phyloP scores from a whole-genome alignment of 2,797 vertebrate species.

The Spheniscus humboldti region DNA sequence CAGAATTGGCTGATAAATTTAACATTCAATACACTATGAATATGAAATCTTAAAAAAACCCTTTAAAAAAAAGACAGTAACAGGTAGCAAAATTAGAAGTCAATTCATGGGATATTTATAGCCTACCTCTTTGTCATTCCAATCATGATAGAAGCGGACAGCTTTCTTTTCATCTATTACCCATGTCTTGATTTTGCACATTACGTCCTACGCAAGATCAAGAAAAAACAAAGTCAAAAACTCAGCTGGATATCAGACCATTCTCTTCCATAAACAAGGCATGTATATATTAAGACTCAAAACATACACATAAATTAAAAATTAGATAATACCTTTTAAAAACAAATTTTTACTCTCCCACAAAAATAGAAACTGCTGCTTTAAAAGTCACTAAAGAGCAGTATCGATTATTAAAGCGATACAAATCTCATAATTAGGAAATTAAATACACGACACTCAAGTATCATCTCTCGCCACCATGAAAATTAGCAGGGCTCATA shows the following conservation, averaged over 20 bases:
- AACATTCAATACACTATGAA: background rate
- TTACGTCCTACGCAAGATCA: conserved; percentile 89
- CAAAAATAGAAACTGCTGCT: conserved; percentile 18
- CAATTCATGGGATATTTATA: conserved; percentile 66
- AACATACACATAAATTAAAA: conserved; percentile 71
- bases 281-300: conserved; percentile 78
- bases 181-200: conserved; percentile 97
- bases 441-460: conserved; percentile 4
- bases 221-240: conserved; percentile 86
- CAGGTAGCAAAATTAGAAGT: conserved; percentile 50
- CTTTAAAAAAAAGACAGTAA: background rate
- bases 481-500: conserved; percentile 29
- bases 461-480: background rate
- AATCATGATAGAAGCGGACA: conserved; percentile 88
- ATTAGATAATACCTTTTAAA: background rate
- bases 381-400: conserved; percentile 27
- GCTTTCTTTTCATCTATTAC: conserved; percentile 94
- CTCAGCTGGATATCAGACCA: conserved; percentile 83
- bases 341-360: background rate
- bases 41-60: background rate
- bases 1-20: background rate
- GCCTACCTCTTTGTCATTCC: conserved; percentile 95
- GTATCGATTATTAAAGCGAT: background rate
- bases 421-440: background rate
- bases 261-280: conserved; percentile 84